Conservation (phyloP, 1,140 invertebrate species). For the Atta texana region DNA sequence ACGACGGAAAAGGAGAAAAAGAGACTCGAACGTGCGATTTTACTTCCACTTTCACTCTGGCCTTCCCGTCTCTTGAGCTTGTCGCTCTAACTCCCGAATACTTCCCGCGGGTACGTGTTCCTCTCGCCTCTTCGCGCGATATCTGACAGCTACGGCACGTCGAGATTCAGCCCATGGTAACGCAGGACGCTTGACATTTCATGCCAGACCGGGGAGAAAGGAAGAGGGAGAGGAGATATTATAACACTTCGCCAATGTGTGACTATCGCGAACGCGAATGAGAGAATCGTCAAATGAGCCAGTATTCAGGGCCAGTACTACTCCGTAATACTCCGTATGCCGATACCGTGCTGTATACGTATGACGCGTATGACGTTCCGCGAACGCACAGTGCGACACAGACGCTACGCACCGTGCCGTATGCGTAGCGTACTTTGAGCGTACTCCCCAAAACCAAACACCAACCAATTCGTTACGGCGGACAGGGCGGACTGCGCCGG, state of each 20-base stretch:
- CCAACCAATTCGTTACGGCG: not conserved
- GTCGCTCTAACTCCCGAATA: not conserved
- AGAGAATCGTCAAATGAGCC: not conserved
- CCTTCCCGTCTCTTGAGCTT: too few relatives aligned
- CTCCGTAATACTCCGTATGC: not conserved
- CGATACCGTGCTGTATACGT: not conserved
- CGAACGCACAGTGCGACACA: not conserved
- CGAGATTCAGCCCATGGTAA: constrained; percentile 69
- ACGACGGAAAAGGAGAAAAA: not conserved
- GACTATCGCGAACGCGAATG: not conserved
- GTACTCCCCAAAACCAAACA: not conserved
- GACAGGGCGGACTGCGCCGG: not conserved
- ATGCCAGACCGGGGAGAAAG: constrained; percentile 9
- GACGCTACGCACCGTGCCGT: not conserved
- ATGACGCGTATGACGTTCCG: not conserved
- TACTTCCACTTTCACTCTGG: not conserved
- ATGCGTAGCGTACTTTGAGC: not conserved
- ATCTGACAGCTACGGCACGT: constrained; percentile 64
- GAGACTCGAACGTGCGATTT: not conserved
- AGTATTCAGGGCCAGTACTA: not conserved
- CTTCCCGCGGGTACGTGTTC: not conserved
- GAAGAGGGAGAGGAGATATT: not conserved
- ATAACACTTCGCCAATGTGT: not conserved
- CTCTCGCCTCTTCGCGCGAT: constrained; percentile 34
- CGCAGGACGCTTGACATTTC: constrained; percentile 69